These are phyloP conservation scores for Drosophila prolongata DNA, from an alignment of 2,888 invertebrate species.

Conservation along the genomic window DNA sequence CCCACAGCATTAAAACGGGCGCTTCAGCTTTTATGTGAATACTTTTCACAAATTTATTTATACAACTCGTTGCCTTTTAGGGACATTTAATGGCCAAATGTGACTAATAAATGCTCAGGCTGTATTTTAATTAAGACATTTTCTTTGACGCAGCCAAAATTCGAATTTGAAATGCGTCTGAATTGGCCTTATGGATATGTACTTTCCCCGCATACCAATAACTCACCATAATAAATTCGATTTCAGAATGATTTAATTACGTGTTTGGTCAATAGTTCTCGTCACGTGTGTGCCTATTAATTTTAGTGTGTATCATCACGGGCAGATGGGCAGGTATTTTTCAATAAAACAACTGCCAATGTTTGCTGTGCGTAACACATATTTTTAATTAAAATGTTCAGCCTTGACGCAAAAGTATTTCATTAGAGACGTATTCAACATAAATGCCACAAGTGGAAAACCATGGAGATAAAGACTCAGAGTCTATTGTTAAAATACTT, in stretches of 20 bases:
- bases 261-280: slow-evolving; percentile 12
- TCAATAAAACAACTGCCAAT: slow-evolving; percentile 13
- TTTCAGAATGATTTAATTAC: slow-evolving; percentile 34
- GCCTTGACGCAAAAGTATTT: slow-evolving; percentile 41
- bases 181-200: slow-evolving; percentile 18
- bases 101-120: slow-evolving; percentile 40
- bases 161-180: slow-evolving; percentile 30
- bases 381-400: slow-evolving; percentile 51
- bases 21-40: slow-evolving; percentile 41
- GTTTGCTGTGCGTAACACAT: slow-evolving; percentile 6
- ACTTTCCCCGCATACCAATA: slow-evolving; percentile 11
- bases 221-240: slow-evolving; percentile 26
- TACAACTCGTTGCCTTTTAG: slow-evolving; percentile 37
- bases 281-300: slow-evolving; percentile 18
- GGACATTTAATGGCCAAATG: slow-evolving; percentile 35
- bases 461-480: background rate
- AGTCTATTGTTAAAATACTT: background rate
- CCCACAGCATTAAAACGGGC: slow-evolving; percentile 45
- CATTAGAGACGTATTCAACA: slow-evolving; percentile 35
- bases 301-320: slow-evolving; percentile 13
- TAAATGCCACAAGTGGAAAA: slow-evolving; percentile 5
- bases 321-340: slow-evolving; percentile 8
- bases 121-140: slow-evolving; percentile 58
- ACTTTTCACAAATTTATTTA: slow-evolving; percentile 68
- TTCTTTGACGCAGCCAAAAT: slow-evolving; percentile 13